Evolutionary conservation across 2,113 vertebrate genomes (phyloP), one percentile per base, ranked within the genome.

Genomic region (Phainopepla nitens): DNA sequence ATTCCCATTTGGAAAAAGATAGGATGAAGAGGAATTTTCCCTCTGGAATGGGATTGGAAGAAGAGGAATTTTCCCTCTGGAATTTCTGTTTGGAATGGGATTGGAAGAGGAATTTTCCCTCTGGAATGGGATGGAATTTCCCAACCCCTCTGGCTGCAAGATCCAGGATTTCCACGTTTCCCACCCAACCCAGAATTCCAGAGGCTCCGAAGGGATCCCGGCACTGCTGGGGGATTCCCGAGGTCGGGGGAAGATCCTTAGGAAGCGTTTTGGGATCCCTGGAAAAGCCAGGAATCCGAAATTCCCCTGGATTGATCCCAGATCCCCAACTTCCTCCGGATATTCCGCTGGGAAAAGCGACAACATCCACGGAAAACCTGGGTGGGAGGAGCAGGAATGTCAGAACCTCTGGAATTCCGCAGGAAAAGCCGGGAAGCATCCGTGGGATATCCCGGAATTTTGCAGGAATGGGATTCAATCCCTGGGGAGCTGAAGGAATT

Each of bases 401-500:
- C 0, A 2, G 79, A 17, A 29, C 21, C 18, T 0, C 3, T 1
- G 1, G 35, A 20, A 33, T n/a, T 22, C 2, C 1, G 0, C 0
- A 8, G 47, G 13, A 44, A 35, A 13, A 11, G 21, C 16, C 0
- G 3, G 58, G 68, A 18, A 54, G 22, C 64, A 27, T 54, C 80
- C 17, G 0, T 8, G 41, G 62, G 16, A 2, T 5, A 6, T 66
- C 51, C 62, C 14, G 1, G 3, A 6, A n/a, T 29, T 29, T 42
- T 13, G 15, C 33, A 14, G 82, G 11, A 13, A 10, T 12, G 2
- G 45, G 29, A 15, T n/a, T 19, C 24, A 31, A 3, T 3, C 7
- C 0, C 1, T 11, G 39, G 8, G 44, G 39, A 53, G 39, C 16
- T 12, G 22, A 29, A 3, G 64, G 72, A 10, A 33, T 25, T 6